Conservation (phyloP, 2,113 vertebrate species). For the rat (Rattus norvegicus) region DNA sequence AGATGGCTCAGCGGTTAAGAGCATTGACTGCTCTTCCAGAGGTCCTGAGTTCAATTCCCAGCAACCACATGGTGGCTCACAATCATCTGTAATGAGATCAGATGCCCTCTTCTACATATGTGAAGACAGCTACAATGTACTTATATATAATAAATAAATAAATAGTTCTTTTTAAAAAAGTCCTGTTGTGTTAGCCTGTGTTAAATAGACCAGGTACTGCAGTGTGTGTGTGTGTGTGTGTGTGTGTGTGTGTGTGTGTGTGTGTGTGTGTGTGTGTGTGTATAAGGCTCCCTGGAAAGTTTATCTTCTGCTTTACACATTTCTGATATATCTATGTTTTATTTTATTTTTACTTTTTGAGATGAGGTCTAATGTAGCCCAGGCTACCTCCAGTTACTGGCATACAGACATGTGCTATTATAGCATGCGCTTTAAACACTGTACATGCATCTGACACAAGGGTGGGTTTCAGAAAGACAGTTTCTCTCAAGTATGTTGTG, state of each 20-base stretch:
- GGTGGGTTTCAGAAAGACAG: not conserved
- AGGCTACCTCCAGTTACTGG: not conserved
- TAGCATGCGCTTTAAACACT: not conserved
- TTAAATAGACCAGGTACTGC: not conserved
- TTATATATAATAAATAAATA: no score
- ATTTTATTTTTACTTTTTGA: not conserved
- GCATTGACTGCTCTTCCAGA: no score
- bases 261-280: not conserved
- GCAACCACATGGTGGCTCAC: no score
- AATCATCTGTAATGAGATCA: no score
- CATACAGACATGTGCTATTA: not conserved
- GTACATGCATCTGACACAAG: not conserved
- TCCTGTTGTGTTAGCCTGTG: not conserved
- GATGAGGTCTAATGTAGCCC: not conserved
- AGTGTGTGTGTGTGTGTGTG: no score
- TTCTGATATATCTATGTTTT: not conserved
- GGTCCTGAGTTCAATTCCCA: no score
- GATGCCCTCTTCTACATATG: no score
- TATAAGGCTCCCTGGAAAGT: not conserved
- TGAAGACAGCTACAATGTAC: no score
- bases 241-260: not conserved
- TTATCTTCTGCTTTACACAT: not conserved
- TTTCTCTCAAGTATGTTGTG: not conserved
- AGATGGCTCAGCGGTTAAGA: no score
- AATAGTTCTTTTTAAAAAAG: not conserved